Evolutionary conservation across 2,113 vertebrate species (phyloP).

Genomic region (Chionomys nivalis): DNA sequence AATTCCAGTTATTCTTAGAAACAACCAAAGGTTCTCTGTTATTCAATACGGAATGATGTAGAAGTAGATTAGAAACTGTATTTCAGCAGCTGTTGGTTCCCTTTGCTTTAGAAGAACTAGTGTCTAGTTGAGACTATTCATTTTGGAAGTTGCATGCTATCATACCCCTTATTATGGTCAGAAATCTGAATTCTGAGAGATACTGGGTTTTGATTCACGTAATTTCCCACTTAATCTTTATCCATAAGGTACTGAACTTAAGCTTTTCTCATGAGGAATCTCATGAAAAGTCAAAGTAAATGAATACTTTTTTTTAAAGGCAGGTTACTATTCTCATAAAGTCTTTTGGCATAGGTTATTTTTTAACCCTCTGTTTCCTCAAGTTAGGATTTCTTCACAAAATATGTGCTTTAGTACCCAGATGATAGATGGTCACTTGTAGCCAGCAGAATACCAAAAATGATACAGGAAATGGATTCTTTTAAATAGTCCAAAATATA

Average conservation of each 20-base stretch:
- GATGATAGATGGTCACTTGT: background rate
- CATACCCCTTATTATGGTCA: constrained; percentile 28
- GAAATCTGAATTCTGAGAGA: constrained; percentile 11
- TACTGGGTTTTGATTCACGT: background rate
- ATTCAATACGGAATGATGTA: constrained; percentile 31
- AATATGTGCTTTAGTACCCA: constrained; percentile 18
- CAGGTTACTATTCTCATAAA: constrained; percentile 57
- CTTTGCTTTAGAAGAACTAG: constrained; percentile 58
- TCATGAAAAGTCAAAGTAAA: constrained; percentile 62
- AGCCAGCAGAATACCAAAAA: constrained; percentile 51
- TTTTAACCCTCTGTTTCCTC: background rate
- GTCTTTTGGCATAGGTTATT: constrained; percentile 40
- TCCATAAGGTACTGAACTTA: constrained; percentile 33
- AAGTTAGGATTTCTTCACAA: constrained; percentile 44
- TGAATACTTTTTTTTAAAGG: constrained; percentile 3
- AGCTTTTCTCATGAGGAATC: constrained; percentile 52
- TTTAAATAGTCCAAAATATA: background rate
- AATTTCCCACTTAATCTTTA: constrained; percentile 42
- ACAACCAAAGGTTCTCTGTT: constrained; percentile 11
- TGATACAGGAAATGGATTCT: background rate
- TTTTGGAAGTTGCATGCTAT: constrained; percentile 38
- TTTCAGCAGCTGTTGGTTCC: constrained; percentile 60
- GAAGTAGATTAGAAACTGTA: constrained; percentile 12
- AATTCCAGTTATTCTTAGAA: constrained; percentile 45
- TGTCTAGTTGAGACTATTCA: constrained; percentile 56